Evolutionary conservation across 2,888 invertebrate genomes (phyloP).

Genomic region (Xanthia togata): DNA sequence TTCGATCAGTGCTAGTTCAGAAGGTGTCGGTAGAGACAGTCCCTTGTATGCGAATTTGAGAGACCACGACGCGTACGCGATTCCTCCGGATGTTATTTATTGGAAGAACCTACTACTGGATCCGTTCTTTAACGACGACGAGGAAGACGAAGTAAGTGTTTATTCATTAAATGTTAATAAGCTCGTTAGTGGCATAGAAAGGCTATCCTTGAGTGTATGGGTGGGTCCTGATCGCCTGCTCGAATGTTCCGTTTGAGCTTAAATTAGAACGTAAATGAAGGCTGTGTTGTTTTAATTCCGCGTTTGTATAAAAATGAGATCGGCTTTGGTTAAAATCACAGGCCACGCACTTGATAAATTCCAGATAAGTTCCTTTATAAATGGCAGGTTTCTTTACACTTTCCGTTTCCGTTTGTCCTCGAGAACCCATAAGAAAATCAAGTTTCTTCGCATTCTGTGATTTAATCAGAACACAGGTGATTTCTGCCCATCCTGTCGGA

Average conservation of each 20-base stretch:
- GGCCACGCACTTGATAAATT: background rate
- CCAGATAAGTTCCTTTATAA: conserved; percentile 11
- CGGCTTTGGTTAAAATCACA: background rate
- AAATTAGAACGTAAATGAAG: conserved; percentile 49
- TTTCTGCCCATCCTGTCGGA: conserved; percentile 28
- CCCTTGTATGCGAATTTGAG: conserved; percentile 87
- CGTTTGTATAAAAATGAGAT: conserved; percentile 10
- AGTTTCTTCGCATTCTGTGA: conserved; percentile 20
- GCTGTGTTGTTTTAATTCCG: conserved; percentile 29
- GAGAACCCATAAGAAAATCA: conserved; percentile 10
- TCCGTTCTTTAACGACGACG: conserved; percentile 89
- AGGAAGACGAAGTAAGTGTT: conserved; percentile 88
- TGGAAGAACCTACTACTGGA: conserved; percentile 89
- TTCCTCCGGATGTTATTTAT: conserved; percentile 87
- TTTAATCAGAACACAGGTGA: conserved; percentile 33
- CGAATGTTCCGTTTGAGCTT: conserved; percentile 28
- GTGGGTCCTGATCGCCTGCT: conserved; percentile 1
- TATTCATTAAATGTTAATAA: conserved; percentile 51
- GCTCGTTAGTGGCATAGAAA: conserved; percentile 17
- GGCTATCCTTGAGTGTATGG: conserved; percentile 45
- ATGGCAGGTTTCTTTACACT: conserved; percentile 14
- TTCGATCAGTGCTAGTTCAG: conserved; percentile 86
- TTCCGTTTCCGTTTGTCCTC: conserved; percentile 7
- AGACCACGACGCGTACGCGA: conserved; percentile 87
- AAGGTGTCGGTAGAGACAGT: conserved; percentile 84